These are phyloP conservation scores for Chelonus formosanus DNA, from an alignment of 2,888 invertebrate genomes.

Conservation along the genomic window DNA sequence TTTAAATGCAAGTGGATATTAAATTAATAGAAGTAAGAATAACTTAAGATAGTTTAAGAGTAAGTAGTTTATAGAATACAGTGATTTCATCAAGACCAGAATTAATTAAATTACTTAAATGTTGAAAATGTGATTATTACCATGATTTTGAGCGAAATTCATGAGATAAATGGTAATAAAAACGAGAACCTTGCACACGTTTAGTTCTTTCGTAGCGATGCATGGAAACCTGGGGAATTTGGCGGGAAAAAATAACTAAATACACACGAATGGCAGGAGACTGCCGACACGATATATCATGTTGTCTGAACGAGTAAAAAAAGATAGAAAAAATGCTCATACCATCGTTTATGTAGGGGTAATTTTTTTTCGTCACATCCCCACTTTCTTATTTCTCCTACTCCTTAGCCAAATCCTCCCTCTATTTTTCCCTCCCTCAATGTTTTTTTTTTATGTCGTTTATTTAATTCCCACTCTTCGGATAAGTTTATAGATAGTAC, in stretches of 20 bases:
- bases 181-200: too few relatives aligned
- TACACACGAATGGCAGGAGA: slow-evolving; percentile 45
- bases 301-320: slow-evolving; percentile 48
- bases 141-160: too few relatives aligned
- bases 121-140: too few relatives aligned
- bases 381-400: slow-evolving; percentile 29
- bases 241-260: slow-evolving; percentile 5
- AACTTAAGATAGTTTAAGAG: too few relatives aligned
- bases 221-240: slow-evolving; percentile 1
- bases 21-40: too few relatives aligned
- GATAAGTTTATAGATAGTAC: background rate
- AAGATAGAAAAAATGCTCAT: slow-evolving; percentile 31
- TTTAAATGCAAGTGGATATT: too few relatives aligned
- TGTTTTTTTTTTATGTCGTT: slow-evolving; percentile 37
- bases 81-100: too few relatives aligned
- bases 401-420: slow-evolving; percentile 31
- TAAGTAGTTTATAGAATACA: too few relatives aligned
- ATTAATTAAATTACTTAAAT: too few relatives aligned
- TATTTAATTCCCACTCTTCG: slow-evolving; percentile 14
- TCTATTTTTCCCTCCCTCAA: slow-evolving; percentile 35
- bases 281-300: slow-evolving; percentile 59
- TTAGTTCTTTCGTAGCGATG: too few relatives aligned
- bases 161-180: too few relatives aligned
- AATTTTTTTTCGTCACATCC: slow-evolving; percentile 28
- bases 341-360: slow-evolving; percentile 19